Evolutionary conservation across 2,113 vertebrate genomes (phyloP).

Genomic region (Podiceps cristatus): DNA sequence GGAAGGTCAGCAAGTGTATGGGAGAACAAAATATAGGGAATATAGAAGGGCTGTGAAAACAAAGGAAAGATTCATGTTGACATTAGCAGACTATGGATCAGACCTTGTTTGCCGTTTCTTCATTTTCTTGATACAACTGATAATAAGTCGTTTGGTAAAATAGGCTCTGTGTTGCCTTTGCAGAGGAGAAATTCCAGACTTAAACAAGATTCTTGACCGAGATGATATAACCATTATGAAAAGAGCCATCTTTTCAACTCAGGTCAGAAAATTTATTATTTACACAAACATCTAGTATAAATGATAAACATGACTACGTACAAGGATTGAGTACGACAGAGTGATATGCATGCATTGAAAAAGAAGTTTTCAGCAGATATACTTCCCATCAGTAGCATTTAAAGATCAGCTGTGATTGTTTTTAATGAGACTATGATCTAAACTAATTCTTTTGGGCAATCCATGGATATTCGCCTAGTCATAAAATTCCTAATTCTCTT

Average conservation of each 20-base stretch:
- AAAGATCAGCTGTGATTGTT: background rate
- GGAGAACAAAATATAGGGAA: background rate
- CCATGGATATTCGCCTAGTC: background rate
- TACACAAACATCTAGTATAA: background rate
- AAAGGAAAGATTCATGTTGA: background rate
- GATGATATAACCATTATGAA: conserved; percentile 98
- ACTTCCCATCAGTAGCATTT: background rate
- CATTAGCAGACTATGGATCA: background rate
- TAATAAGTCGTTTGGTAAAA: background rate
- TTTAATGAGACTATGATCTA: background rate
- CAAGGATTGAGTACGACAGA: background rate
- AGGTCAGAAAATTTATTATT: conserved; percentile 79
- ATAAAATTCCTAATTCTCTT: background rate
- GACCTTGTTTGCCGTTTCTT: background rate
- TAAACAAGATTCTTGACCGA: conserved; percentile 91
- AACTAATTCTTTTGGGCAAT: background rate
- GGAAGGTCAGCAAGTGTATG: background rate
- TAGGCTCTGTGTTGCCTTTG: conserved; percentile 27
- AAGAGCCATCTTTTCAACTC: conserved; percentile 95
- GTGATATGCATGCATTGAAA: background rate
- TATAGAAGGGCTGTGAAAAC: background rate
- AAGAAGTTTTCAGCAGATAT: background rate
- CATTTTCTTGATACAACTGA: background rate
- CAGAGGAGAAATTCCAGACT: conserved; percentile 94
- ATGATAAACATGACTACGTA: background rate